Evolutionary conservation across 2,113 vertebrate species (phyloP).

Genomic region (Pontoporia blainvillei): DNA sequence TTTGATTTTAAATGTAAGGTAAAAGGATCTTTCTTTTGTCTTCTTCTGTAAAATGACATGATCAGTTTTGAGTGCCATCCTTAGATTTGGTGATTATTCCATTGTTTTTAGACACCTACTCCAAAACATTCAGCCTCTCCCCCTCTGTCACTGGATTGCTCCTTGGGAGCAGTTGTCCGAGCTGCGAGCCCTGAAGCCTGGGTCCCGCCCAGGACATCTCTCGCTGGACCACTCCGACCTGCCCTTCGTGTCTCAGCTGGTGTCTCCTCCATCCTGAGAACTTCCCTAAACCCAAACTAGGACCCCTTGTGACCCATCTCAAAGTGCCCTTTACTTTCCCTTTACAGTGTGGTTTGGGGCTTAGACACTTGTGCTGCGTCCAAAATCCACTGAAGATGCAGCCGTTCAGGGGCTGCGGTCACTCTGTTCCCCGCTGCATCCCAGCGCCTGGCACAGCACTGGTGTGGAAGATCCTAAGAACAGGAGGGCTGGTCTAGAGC

Average conservation of each 20-base stretch:
- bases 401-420: no score
- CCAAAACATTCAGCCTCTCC: neutral
- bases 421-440: neutral
- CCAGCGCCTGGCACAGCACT: fast-evolving
- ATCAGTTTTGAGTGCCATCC: neutral
- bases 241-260: fast-evolving
- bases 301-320: neutral
- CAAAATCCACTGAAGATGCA: neutral
- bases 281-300: neutral
- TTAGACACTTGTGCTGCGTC: neutral
- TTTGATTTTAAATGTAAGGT: neutral
- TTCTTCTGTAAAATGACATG: neutral
- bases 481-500: no score
- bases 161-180: fast-evolving
- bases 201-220: no score
- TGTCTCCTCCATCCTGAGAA: neutral
- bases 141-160: neutral
- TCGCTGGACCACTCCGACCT: neutral
- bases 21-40: neutral
- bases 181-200: neutral
- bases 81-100: neutral
- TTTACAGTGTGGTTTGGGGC: neutral
- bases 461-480: neutral
- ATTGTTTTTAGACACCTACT: neutral
- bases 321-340: neutral